Evolutionary conservation across 2,797 vertebrate genomes (phyloP).

Genomic region (Linurgus olivaceus): DNA sequence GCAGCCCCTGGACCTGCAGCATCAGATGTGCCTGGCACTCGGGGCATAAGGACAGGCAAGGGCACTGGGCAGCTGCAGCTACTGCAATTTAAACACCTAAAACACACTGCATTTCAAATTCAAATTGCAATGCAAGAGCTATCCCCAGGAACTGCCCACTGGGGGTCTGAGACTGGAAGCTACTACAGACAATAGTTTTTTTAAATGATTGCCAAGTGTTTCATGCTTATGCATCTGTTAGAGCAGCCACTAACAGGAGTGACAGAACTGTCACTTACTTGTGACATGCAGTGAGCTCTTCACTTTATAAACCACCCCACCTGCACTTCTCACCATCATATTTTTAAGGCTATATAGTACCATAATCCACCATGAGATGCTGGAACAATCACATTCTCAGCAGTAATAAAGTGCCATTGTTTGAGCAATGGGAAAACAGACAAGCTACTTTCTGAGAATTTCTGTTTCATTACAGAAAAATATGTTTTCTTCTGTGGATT

Average conservation of each 20-base stretch:
- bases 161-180: neutral
- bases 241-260: neutral
- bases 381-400: neutral
- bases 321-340: neutral
- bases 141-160: neutral
- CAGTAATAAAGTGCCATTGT: neutral
- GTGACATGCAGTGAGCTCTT: neutral
- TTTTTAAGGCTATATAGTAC: neutral
- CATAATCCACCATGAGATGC: neutral
- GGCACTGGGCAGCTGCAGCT: neutral
- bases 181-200: neutral
- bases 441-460: neutral
- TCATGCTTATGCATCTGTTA: neutral
- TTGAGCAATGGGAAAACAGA: neutral
- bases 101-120: neutral
- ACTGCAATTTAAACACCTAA: neutral
- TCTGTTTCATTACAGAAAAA: neutral
- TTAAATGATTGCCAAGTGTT: neutral
- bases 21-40: neutral
- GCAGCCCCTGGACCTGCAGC: neutral
- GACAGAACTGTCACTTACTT: neutral
- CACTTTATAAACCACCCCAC: conserved; percentile 5
- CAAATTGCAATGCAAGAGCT: neutral
- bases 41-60: neutral
- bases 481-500: neutral